Evolutionary conservation across 2,113 vertebrate genomes (phyloP).

Genomic region (Macquaria ambigua): DNA sequence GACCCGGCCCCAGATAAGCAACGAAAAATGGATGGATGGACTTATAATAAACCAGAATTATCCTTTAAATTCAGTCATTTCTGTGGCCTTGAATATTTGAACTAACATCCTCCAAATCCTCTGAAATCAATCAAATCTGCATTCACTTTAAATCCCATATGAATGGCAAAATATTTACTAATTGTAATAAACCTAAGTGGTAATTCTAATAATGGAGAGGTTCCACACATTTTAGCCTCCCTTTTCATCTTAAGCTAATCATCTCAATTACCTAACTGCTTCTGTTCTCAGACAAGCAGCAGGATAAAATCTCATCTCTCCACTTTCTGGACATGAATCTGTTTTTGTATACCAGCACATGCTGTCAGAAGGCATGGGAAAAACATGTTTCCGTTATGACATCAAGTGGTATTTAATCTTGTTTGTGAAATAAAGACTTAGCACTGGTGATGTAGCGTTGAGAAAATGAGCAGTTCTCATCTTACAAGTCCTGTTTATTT

Average conservation of each 20-base stretch:
- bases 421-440: conserved; percentile 68
- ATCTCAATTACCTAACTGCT: background rate
- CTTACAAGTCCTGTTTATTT: conserved; percentile 67
- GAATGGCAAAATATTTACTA: too few relatives aligned
- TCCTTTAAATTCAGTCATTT: background rate
- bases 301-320: conserved; percentile 29
- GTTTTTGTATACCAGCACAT: conserved; percentile 38
- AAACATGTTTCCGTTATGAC: conserved; percentile 52
- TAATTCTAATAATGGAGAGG: background rate
- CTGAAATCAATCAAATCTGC: background rate
- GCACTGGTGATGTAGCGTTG: conserved; percentile 27
- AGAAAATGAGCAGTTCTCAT: conserved; percentile 62
- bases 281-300: conserved; percentile 44
- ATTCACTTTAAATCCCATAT: background rate
- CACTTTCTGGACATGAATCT: conserved; percentile 24
- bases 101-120: background rate
- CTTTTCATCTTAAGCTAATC: background rate
- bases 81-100: background rate
- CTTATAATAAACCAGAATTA: background rate
- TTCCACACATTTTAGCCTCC: background rate
- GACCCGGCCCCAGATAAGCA: background rate
- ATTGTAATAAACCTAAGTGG: background rate
- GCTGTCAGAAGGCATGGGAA: conserved; percentile 60
- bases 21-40: background rate
- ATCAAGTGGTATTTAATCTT: conserved; percentile 57